phyloP scores from a whole-genome alignment of 1,140 invertebrate species.

The Schlechtendalia chinensis region DNA sequence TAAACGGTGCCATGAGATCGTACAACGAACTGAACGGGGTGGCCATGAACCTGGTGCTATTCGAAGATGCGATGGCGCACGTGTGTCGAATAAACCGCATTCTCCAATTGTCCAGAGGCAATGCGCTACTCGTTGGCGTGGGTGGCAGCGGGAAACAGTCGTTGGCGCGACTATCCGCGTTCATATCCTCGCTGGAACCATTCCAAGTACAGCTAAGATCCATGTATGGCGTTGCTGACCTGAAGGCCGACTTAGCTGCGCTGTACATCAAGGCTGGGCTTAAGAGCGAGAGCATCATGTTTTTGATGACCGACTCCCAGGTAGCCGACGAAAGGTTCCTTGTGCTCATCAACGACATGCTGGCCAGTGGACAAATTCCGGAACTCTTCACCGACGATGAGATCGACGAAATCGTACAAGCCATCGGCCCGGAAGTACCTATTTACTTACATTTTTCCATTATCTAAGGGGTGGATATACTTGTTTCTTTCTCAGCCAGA shows the following conservation, averaged over 20 bases:
- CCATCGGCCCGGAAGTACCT: slow-evolving; percentile 76
- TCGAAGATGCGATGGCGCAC: slow-evolving; percentile 92
- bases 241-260: slow-evolving; percentile 78
- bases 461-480: no score
- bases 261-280: slow-evolving; percentile 85
- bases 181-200: slow-evolving; percentile 84
- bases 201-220: slow-evolving; percentile 88
- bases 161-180: slow-evolving; percentile 80
- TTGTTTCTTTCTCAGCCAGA: no score
- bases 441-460: no score
- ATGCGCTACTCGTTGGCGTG: slow-evolving; percentile 88
- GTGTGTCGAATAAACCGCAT: slow-evolving; percentile 87
- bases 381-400: slow-evolving; percentile 90
- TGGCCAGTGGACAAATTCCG: slow-evolving; percentile 91
- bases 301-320: slow-evolving; percentile 92
- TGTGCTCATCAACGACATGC: slow-evolving; percentile 88
- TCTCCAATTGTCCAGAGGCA: slow-evolving; percentile 84
- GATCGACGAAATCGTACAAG: slow-evolving; percentile 80
- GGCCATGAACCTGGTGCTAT: slow-evolving; percentile 92
- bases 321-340: slow-evolving; percentile 87
- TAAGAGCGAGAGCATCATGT: slow-evolving; percentile 83
- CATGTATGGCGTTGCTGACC: slow-evolving; percentile 79
- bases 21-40: slow-evolving; percentile 71
- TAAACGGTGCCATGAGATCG: slow-evolving; percentile 76
- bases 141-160: slow-evolving; percentile 94